A percentile compares a stretch with the other conserved stretches of the same genome.
These are phyloP conservation scores for Phyllotreta cruciferae DNA, from an alignment of 2,888 invertebrate genomes.

Conservation along the genomic window DNA sequence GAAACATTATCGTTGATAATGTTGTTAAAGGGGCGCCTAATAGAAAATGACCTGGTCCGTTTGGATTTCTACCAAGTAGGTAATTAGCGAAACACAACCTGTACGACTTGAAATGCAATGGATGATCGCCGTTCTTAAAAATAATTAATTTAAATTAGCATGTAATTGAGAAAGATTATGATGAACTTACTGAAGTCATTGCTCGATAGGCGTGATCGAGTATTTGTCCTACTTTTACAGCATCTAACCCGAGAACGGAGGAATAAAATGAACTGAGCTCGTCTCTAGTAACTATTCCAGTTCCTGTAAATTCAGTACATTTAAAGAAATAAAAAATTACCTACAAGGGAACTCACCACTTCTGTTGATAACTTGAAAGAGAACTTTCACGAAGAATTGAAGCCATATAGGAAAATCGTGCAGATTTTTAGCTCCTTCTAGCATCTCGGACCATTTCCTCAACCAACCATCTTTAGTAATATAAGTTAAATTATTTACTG, in stretches of 20 bases:
- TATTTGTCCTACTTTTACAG: constrained; percentile 69
- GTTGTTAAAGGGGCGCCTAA: constrained; percentile 69
- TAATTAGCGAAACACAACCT: constrained; percentile 78
- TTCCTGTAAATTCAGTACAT: constrained; percentile 57
- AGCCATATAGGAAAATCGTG: constrained; percentile 75
- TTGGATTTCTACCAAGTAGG: constrained; percentile 75
- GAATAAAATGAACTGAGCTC: constrained; percentile 75
- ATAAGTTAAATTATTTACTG: constrained; percentile 59
- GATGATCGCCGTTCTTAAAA: constrained; percentile 73
- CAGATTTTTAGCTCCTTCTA: constrained; percentile 63
- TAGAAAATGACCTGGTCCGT: constrained; percentile 78
- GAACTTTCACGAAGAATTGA: constrained; percentile 75
- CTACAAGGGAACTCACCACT: constrained; percentile 62
- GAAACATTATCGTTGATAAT: constrained; percentile 68
- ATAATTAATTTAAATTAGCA: constrained; percentile 31
- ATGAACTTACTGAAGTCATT: constrained; percentile 72
- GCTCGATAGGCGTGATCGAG: constrained; percentile 73
- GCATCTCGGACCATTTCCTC: constrained; percentile 70
- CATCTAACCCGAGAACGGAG: constrained; percentile 71
- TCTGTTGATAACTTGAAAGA: constrained; percentile 75
- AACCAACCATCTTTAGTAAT: constrained; percentile 75
- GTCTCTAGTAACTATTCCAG: constrained; percentile 71
- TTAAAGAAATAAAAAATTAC: constrained; percentile 16
- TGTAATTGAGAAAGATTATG: constrained; percentile 2
- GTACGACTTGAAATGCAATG: constrained; percentile 72